Evolutionary conservation across 2,113 vertebrate species (phyloP).

Genomic region (Tapirus terrestris): DNA sequence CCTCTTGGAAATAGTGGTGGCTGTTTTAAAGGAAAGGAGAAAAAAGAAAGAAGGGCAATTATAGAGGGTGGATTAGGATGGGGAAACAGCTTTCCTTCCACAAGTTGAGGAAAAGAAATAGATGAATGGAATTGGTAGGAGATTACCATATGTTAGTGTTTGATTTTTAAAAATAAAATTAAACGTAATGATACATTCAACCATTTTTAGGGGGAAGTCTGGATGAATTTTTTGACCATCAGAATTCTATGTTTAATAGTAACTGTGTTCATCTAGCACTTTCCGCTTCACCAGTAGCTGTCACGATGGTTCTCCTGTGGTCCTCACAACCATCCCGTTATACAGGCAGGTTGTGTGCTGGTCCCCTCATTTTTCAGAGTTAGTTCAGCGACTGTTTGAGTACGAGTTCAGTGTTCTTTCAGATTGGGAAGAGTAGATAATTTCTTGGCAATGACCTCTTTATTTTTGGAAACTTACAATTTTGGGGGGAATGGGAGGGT

Average conservation of each 20-base stretch:
- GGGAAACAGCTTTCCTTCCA: background rate
- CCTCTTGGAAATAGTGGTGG: background rate
- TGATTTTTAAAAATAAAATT: conserved; percentile 28
- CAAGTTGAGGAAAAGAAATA: background rate
- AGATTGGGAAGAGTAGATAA: background rate
- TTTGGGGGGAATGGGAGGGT: background rate
- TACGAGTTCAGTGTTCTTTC: background rate
- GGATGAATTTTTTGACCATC: background rate
- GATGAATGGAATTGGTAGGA: background rate
- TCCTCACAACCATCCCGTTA: background rate
- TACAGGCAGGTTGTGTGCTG: background rate
- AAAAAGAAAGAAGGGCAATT: conserved; percentile 1
- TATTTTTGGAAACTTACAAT: background rate
- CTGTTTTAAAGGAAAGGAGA: background rate
- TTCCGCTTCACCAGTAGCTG: background rate
- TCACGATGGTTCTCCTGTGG: background rate
- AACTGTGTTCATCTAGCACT: background rate
- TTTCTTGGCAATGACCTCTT: conserved; percentile 1
- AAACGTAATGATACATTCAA: background rate
- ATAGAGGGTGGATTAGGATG: background rate
- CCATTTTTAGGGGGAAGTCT: background rate
- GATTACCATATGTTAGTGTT: background rate
- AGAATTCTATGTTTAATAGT: background rate
- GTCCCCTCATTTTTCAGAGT: background rate
- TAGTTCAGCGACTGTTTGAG: background rate